Conservation (phyloP, 2,113 vertebrate genomes). For the Triplophysa tibetana region DNA sequence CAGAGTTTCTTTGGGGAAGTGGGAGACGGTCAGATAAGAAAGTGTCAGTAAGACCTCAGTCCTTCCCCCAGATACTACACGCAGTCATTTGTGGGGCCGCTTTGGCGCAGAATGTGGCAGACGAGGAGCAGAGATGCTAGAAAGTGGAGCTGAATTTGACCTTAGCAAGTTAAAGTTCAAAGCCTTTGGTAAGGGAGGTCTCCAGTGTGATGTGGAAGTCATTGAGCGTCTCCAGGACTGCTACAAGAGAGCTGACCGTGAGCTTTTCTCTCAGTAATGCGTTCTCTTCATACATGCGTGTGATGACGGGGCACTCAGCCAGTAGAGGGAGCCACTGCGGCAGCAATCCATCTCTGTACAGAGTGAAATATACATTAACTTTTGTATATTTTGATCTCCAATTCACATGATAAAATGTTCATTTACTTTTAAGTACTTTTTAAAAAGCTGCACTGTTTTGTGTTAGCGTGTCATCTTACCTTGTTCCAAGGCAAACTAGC, state of each 20-base stretch:
- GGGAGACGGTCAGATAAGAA: background rate
- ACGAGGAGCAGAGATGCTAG: conserved; percentile 2
- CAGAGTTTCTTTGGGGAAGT: background rate
- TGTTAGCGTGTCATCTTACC: conserved; percentile 69
- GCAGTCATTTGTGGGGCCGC: background rate
- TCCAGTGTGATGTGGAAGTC: conserved; percentile 92
- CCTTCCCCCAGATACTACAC: background rate
- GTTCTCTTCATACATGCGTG: conserved; percentile 87
- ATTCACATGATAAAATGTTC: background rate
- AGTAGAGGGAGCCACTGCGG: conserved; percentile 91
- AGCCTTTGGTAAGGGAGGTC: conserved; percentile 90
- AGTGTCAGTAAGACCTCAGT: background rate
- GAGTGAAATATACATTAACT: background rate
- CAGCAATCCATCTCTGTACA: conserved; percentile 85
- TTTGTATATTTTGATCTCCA: background rate
- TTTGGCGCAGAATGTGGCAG: conserved; percentile 17
- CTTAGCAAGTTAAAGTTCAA: conserved; percentile 82
- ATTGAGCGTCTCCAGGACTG: conserved; percentile 86
- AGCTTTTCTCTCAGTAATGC: conserved; percentile 88
- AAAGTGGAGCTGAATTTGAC: background rate
- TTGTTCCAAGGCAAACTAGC: conserved; percentile 91
- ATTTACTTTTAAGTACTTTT: background rate
- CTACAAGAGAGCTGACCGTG: conserved; percentile 84
- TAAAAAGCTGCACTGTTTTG: too few species aligned
- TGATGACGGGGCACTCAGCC: conserved; percentile 82